phyloP scores from a whole-genome alignment of 2,888 invertebrate genomes.

The Perithous albicinctus region DNA sequence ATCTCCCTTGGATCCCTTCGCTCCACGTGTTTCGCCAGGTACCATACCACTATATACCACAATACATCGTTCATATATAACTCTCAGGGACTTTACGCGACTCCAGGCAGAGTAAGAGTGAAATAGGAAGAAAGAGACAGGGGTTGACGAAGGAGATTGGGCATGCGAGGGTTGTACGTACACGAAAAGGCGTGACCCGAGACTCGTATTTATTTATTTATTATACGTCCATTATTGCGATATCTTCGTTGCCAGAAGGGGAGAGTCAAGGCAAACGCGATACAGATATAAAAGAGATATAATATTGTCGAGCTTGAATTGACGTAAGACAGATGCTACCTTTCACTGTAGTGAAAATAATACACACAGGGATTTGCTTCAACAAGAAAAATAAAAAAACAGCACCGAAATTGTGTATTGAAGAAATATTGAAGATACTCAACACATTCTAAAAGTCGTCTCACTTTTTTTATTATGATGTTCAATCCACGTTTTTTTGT shows the following conservation, averaged over 20 bases:
- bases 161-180: slow-evolving; percentile 66
- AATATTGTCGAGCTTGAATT: slow-evolving; percentile 17
- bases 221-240: slow-evolving; percentile 65
- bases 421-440: neutral
- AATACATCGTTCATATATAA: slow-evolving; percentile 43
- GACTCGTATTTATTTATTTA: slow-evolving; percentile 66
- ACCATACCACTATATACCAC: slow-evolving; percentile 34
- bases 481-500: slow-evolving; percentile 9
- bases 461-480: too few relatives aligned
- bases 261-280: slow-evolving; percentile 28
- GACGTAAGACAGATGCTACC: slow-evolving; percentile 50
- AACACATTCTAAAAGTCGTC: too few relatives aligned
- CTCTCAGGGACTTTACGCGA: slow-evolving; percentile 56
- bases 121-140: slow-evolving; percentile 17
- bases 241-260: slow-evolving; percentile 53
- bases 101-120: slow-evolving; percentile 30
- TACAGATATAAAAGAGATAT: slow-evolving; percentile 45
- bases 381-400: neutral
- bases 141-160: slow-evolving; percentile 64
- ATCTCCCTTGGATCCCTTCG: slow-evolving; percentile 50
- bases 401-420: neutral
- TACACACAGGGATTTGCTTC: neutral
- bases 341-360: neutral
- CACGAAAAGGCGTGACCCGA: slow-evolving; percentile 68
- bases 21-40: slow-evolving; percentile 65